Base-by-base conservation (phyloP, 2,888 invertebrate species). In the Adela reaumurella region DNA sequence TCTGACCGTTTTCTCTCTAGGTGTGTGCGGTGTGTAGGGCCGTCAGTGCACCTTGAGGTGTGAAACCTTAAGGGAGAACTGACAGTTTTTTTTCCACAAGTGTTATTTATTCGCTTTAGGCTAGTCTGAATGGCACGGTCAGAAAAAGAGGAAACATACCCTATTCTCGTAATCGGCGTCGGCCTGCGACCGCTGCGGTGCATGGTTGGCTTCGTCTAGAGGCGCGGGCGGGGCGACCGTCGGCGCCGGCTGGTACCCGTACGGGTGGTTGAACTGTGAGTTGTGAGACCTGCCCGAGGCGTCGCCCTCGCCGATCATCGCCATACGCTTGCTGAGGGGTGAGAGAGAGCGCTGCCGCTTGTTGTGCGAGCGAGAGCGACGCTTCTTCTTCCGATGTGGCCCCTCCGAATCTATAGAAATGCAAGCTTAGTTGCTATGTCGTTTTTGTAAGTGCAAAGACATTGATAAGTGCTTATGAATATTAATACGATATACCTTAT, bases 241-340 rank as follows among this genome's bases (percentile, higher is more conserved):
- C 29, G 81, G 76, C 17, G 82, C 82, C 14, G 87, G 85, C 55
- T 87, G 76, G 63, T 79, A 81, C 1, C 82, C 81, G 57, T 81
- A 82, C 0, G 82, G 87, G 62, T 89, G 88, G 67, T 87, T 88
- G 66, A 87, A 89, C 60, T 88, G 87, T 5, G 83, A 85, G 68
- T 77, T 83, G 58, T 82, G 81, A 0, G 77, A 79, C 16, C 78
- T 64, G 1, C 74, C 63, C 2, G 70, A 65, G 0, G 68, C 63
- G 54, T 78, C 70, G 1, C 76, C 74, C 45, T 85, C 83, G 49
- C 85, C 81, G 68, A 88, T 81, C 74, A 87, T 81, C 18, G 89
- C 90, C 89, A 92, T 89, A 11, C 91, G 85, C 64, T 92, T 92
- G 70, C 90, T 91, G 24, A 92, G 74, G 1, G 92, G 92, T 28